A percentile compares a stretch with the other conserved stretches of the same genome.
Evolutionary conservation across 2,113 vertebrate genomes (phyloP).

Genomic region (Pomatorhinus ruficollis): DNA sequence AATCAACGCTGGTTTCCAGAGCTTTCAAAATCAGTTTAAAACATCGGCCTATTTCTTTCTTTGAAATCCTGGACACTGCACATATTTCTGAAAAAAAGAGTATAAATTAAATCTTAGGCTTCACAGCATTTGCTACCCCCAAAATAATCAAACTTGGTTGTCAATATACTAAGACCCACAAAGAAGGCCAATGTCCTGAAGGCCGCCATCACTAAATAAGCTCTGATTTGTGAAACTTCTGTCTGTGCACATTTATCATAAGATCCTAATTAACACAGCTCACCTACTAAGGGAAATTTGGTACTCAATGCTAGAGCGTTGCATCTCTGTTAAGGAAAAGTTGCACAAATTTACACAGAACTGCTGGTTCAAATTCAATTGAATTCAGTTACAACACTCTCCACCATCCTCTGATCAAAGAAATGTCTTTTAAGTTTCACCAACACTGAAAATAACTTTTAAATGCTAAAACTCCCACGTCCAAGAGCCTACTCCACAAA

Average conservation of each 20-base stretch:
- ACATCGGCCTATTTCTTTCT: slow-evolving; percentile 98
- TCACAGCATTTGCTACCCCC: not conserved
- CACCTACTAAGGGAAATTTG: not conserved
- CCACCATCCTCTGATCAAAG: not conserved
- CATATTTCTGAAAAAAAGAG: slow-evolving; percentile 88
- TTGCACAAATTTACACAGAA: not conserved
- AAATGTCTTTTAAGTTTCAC: not conserved
- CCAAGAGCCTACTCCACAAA: not conserved
- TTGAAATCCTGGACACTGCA: slow-evolving; percentile 96
- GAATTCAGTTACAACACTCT: not conserved
- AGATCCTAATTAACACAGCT: not conserved
- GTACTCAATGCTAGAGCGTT: not conserved
- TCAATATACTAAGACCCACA: not conserved
- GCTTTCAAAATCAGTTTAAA: slow-evolving; percentile 98
- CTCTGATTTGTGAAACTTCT: not conserved
- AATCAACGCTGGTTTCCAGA: slow-evolving; percentile 96
- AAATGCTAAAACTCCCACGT: not conserved
- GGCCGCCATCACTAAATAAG: not conserved
- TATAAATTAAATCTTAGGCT: not conserved
- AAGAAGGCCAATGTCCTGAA: not conserved
- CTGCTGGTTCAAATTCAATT: not conserved
- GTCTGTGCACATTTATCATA: not conserved
- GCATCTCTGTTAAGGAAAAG: not conserved
- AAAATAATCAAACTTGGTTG: not conserved
- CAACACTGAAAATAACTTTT: not conserved